Evolutionary conservation across 2,113 vertebrate species (phyloP).

Genomic region (Macquaria ambigua): DNA sequence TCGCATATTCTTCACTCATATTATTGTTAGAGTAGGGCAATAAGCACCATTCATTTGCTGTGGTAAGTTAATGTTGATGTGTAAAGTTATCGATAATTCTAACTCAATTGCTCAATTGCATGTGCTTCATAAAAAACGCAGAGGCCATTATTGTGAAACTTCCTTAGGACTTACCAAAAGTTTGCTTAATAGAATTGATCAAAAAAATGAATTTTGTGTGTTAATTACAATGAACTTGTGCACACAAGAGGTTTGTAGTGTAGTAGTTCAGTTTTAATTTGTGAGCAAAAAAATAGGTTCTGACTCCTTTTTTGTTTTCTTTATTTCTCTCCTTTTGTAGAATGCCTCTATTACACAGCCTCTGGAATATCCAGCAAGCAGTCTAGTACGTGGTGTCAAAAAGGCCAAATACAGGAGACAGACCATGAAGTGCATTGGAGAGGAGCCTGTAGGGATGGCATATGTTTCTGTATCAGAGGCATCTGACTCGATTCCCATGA

Average conservation of each 20-base stretch:
- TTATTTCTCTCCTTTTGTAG: not conserved
- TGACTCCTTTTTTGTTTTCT: not conserved
- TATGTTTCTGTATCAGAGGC: too few relatives aligned
- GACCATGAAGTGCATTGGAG: too few relatives aligned
- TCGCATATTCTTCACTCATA: too few relatives aligned
- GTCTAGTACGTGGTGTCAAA: too few relatives aligned
- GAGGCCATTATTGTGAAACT: not conserved
- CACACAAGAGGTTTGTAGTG: not conserved
- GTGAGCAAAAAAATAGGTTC: not conserved
- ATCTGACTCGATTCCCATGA: too few relatives aligned
- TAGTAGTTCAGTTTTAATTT: not conserved
- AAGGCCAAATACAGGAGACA: too few relatives aligned
- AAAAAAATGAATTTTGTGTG: not conserved
- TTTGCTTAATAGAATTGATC: not conserved
- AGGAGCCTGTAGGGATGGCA: too few relatives aligned
- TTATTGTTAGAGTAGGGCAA: not conserved
- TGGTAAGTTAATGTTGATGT: not conserved
- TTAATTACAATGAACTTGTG: not conserved
- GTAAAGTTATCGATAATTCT: not conserved
- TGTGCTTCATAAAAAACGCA: not conserved
- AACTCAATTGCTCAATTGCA: not conserved
- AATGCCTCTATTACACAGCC: not conserved
- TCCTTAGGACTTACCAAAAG: not conserved
- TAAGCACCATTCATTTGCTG: not conserved
- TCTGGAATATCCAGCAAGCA: too few relatives aligned